A percentile compares a stretch with the other conserved stretches of the same genome.
Evolutionary conservation across 2,797 vertebrate genomes (phyloP).

Genomic region (Poliocrania exsul): DNA sequence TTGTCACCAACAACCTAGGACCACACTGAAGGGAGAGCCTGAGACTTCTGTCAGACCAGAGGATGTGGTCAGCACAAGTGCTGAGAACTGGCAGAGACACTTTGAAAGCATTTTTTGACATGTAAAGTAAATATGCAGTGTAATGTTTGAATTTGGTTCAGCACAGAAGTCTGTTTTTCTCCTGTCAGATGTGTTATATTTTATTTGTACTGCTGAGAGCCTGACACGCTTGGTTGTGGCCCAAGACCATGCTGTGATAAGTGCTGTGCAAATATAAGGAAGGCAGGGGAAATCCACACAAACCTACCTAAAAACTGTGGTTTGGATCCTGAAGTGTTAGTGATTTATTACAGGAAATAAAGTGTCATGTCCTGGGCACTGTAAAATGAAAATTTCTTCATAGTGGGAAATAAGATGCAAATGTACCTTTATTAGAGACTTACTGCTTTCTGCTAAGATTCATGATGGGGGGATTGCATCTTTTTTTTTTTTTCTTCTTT

Average conservation of each 20-base stretch:
- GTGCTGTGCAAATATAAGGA: not conserved
- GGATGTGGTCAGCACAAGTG: not conserved
- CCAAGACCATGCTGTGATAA: not conserved
- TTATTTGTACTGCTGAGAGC: not conserved
- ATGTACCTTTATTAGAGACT: not conserved
- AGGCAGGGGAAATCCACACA: not conserved
- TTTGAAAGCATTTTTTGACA: not conserved
- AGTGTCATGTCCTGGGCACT: not conserved
- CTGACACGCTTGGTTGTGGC: rapidly evolving
- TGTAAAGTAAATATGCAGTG: rapidly evolving
- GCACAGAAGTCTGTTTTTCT: not conserved
- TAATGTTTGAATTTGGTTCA: not conserved
- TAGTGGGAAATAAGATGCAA: not conserved
- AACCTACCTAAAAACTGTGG: not conserved
- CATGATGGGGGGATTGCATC: rapidly evolving
- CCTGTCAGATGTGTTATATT: not conserved
- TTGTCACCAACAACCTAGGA: rapidly evolving
- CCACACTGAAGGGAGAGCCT: rapidly evolving
- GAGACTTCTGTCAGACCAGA: not conserved
- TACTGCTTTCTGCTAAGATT: not conserved
- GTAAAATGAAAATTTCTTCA: not conserved
- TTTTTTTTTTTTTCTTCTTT: not conserved
- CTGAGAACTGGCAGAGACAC: not conserved
- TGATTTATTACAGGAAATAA: not conserved
- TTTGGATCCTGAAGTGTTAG: not conserved